Evolutionary conservation across 2,888 invertebrate species (phyloP).

Genomic region (Chymomyza caudatula): DNA sequence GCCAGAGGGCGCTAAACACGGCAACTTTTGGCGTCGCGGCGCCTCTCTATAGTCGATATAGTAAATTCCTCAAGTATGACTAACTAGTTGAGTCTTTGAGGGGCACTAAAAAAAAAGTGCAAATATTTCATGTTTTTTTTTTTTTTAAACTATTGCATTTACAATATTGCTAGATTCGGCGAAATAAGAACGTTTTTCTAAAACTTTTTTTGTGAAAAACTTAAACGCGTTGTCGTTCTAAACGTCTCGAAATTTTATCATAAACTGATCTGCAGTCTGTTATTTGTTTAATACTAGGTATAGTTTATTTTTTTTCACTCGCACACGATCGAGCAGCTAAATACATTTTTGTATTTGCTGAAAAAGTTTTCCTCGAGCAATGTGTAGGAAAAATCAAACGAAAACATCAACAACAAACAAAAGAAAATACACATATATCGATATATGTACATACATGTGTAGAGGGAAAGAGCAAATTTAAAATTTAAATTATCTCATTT

Average conservation of each 20-base stretch:
- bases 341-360: conserved; percentile 42
- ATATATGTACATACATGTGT: conserved; percentile 11
- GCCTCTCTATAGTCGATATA: background rate
- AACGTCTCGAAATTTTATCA: conserved; percentile 76
- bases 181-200: background rate
- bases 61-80: conserved; percentile 50
- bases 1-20: conserved; percentile 34
- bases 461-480: conserved; percentile 40
- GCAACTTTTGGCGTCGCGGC: conserved; percentile 8
- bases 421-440: background rate
- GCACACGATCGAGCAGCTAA: background rate
- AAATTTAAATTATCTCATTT: too few relatives aligned
- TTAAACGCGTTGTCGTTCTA: conserved; percentile 54
- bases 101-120: background rate
- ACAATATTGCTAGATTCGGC: background rate
- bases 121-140: conserved; percentile 6
- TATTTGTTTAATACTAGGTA: conserved; percentile 40
- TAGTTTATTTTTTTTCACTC: conserved; percentile 21
- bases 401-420: conserved; percentile 5
- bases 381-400: conserved; percentile 2
- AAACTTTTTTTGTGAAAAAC: conserved; percentile 11
- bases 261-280: conserved; percentile 71
- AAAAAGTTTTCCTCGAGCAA: conserved; percentile 48
- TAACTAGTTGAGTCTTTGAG: conserved; percentile 31
- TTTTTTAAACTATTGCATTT: conserved; percentile 1